Conservation (phyloP, 2,888 invertebrate genomes). For the Elmis aenea region DNA sequence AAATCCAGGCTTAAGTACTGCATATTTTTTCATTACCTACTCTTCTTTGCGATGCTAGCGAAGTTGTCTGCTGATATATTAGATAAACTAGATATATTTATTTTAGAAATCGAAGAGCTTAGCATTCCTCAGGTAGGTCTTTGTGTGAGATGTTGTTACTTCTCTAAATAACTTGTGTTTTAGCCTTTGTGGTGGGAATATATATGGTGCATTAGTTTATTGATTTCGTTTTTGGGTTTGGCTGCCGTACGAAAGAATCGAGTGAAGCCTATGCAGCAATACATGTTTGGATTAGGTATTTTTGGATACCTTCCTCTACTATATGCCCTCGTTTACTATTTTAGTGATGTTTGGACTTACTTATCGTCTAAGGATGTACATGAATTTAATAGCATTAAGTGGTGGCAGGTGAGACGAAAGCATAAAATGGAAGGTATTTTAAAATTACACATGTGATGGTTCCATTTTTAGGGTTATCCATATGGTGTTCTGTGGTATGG, state of each 20-base stretch:
- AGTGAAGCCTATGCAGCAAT: conserved; percentile 68
- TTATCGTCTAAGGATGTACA: conserved; percentile 62
- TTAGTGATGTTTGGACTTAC: conserved; percentile 78
- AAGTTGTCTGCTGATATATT: conserved; percentile 89
- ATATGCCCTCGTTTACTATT: conserved; percentile 78
- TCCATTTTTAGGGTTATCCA: conserved; percentile 69
- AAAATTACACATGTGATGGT: not conserved
- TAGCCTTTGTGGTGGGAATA: conserved; percentile 91
- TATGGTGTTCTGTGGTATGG: conserved; percentile 91
- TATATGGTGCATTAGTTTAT: conserved; percentile 80
- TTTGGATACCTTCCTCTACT: conserved; percentile 77
- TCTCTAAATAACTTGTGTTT: conserved; percentile 35
- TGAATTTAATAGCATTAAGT: conserved; percentile 53
- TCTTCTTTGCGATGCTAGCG: conserved; percentile 85
- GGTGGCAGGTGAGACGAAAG: conserved; percentile 89
- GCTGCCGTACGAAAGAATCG: conserved; percentile 83
- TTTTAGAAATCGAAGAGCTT: conserved; percentile 88
- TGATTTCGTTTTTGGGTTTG: conserved; percentile 79
- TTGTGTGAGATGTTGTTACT: conserved; percentile 3
- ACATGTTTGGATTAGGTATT: conserved; percentile 73
- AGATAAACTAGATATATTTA: conserved; percentile 89
- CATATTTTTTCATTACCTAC: conserved; percentile 86
- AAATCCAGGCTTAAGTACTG: conserved; percentile 93
- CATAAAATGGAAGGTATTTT: conserved; percentile 14
- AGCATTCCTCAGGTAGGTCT: conserved; percentile 69